phyloP scores from a whole-genome alignment of 2,797 vertebrate genomes.

The Poecilia wingei region DNA sequence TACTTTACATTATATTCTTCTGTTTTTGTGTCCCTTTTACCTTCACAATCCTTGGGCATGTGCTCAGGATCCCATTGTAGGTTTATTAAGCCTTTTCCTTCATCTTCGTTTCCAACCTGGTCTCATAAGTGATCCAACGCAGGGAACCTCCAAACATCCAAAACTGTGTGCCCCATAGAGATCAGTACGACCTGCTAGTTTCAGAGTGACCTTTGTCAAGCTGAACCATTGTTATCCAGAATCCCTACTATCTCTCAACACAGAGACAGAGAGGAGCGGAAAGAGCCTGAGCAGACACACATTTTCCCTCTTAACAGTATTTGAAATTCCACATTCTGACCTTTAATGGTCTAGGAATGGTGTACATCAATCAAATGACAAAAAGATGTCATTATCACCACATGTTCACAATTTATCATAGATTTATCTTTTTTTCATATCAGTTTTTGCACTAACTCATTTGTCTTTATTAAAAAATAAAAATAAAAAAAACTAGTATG shows the following conservation, averaged over 20 bases:
- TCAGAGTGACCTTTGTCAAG: background rate
- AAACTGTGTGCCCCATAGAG: background rate
- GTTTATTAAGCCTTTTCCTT: background rate
- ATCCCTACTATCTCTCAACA: background rate
- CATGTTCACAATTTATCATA: constrained; percentile 33
- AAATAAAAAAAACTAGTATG: constrained; percentile 21
- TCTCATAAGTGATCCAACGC: background rate
- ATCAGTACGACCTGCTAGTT: background rate
- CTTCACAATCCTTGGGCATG: background rate
- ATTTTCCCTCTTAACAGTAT: constrained; percentile 13
- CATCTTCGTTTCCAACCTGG: background rate
- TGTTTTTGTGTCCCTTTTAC: background rate
- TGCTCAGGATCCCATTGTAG: background rate
- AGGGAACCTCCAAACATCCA: background rate
- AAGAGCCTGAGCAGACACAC: constrained; percentile 39
- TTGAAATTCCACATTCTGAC: constrained; percentile 34
- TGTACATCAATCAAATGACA: constrained; percentile 47
- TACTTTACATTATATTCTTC: background rate
- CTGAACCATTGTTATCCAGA: background rate
- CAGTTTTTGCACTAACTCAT: constrained; percentile 23
- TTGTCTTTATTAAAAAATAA: constrained; percentile 29
- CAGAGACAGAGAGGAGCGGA: background rate
- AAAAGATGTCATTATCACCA: constrained; percentile 22
- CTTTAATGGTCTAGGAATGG: constrained; percentile 24
- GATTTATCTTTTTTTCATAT: constrained; percentile 5